These are phyloP conservation scores for Aradus depressus DNA, from an alignment of 2,888 invertebrate genomes.

Conservation along the genomic window DNA sequence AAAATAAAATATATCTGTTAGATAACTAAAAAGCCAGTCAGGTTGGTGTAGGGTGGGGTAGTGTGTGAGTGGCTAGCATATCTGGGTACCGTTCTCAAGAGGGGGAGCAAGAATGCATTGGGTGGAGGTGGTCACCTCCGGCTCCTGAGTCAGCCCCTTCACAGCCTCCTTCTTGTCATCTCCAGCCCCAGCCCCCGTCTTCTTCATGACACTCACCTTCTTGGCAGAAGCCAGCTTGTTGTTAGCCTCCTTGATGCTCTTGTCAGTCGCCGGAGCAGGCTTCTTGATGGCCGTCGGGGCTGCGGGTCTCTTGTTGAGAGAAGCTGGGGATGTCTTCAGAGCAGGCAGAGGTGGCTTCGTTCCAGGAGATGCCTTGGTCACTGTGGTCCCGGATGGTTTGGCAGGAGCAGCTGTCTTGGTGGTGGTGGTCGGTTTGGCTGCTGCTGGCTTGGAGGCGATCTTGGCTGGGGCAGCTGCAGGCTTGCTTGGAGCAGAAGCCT, in stretches of 20 bases:
- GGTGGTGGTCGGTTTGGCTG: conserved; percentile 28
- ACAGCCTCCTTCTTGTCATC: conserved; percentile 16
- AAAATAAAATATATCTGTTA: too few relatives aligned
- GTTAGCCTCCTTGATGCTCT: conserved; percentile 56
- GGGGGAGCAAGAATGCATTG: too few relatives aligned
- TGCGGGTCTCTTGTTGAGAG: conserved; percentile 30
- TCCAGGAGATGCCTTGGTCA: conserved; percentile 30
- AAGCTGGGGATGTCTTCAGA: conserved; percentile 28
- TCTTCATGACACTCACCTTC: conserved; percentile 18
- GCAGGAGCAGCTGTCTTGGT: conserved; percentile 31
- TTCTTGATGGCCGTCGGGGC: conserved; percentile 33
- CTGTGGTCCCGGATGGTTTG: conserved; percentile 33
- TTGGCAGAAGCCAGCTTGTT: conserved; percentile 44
- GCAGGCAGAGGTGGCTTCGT: conserved; percentile 30
- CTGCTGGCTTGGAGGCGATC: conserved; percentile 3
- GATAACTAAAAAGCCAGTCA: too few relatives aligned
- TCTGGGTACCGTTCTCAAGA: too few relatives aligned
- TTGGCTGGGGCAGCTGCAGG: conserved; percentile 15
- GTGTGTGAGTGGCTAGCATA: too few relatives aligned
- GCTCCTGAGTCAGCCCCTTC: conserved; percentile 19
- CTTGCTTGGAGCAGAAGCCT: conserved; percentile 11
- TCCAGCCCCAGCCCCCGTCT: conserved; percentile 18
- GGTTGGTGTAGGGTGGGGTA: too few relatives aligned
- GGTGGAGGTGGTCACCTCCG: conserved; percentile 24
- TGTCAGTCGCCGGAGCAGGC: conserved; percentile 39